A percentile compares a stretch with the other conserved stretches of the same genome.
Evolutionary conservation across 2,113 vertebrate species (phyloP).

Genomic region (Engystomops pustulosus): DNA sequence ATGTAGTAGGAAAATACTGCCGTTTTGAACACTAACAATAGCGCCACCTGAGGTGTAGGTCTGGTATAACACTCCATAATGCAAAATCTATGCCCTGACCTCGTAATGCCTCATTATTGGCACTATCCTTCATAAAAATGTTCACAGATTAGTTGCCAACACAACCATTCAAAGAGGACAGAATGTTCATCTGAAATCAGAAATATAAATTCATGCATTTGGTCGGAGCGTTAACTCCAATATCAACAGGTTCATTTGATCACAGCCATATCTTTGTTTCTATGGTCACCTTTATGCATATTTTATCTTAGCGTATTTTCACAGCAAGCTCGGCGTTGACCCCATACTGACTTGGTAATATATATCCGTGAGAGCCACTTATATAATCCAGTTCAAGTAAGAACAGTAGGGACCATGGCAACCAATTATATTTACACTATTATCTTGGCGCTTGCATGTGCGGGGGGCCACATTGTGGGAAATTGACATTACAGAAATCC

Average conservation of each 20-base stretch:
- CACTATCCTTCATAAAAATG: too few relatives aligned
- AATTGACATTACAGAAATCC: neutral
- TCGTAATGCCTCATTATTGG: too few relatives aligned
- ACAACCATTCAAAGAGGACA: too few relatives aligned
- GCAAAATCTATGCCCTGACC: too few relatives aligned
- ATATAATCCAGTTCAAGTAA: neutral
- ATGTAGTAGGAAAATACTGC: too few relatives aligned
- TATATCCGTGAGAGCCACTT: neutral
- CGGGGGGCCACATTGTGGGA: neutral
- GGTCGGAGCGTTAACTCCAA: neutral
- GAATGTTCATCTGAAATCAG: neutral
- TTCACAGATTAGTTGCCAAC: too few relatives aligned
- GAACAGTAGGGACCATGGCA: neutral
- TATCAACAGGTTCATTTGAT: neutral
- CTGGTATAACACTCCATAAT: too few relatives aligned
- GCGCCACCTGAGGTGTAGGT: too few relatives aligned
- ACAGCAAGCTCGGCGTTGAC: neutral
- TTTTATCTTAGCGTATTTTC: neutral
- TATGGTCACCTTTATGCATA: neutral
- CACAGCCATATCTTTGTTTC: neutral
- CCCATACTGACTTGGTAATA: neutral
- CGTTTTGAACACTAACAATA: too few relatives aligned
- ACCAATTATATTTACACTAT: neutral
- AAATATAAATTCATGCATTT: neutral
- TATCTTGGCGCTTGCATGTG: neutral